These are phyloP conservation scores for Elymnias hypermnestra DNA, from an alignment of 1,140 invertebrate species.

Conservation along the genomic window DNA sequence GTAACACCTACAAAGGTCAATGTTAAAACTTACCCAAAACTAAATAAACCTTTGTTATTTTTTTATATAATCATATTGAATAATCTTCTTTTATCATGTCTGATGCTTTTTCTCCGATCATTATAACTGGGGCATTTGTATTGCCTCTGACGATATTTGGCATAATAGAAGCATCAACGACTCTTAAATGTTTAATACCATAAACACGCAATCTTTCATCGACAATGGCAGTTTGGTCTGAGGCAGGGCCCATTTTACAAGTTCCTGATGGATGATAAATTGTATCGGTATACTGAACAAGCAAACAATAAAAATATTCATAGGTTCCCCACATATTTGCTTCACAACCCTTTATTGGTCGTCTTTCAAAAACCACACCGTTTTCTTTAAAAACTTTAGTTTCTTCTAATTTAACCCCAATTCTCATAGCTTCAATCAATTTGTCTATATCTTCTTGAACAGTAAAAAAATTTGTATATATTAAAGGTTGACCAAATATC, in stretches of 20 bases:
- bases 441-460: slow-evolving; percentile 78
- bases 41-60: too few species aligned
- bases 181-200: slow-evolving; percentile 81
- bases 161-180: slow-evolving; percentile 86
- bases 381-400: slow-evolving; percentile 15
- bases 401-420: slow-evolving; percentile 71
- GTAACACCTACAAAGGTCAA: too few species aligned
- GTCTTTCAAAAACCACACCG: slow-evolving; percentile 66
- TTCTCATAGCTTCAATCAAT: slow-evolving; percentile 50
- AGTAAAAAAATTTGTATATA: slow-evolving; percentile 87
- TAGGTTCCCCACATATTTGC: slow-evolving; percentile 80
- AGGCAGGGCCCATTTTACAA: slow-evolving; percentile 88
- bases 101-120: slow-evolving; percentile 80
- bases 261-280: slow-evolving; percentile 89
- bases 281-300: slow-evolving; percentile 81
- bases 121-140: slow-evolving; percentile 78
- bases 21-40: too few species aligned
- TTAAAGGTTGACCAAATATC: slow-evolving; percentile 82
- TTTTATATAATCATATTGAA: too few species aligned
- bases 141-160: slow-evolving; percentile 79
- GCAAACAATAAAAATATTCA: slow-evolving; percentile 82
- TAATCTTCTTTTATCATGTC: slow-evolving; percentile 79
- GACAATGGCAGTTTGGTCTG: slow-evolving; percentile 83
- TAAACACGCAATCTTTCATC: slow-evolving; percentile 82
- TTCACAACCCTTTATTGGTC: too few species aligned